phyloP scores from a whole-genome alignment of 2,797 vertebrate genomes.

The Falco rusticolus region DNA sequence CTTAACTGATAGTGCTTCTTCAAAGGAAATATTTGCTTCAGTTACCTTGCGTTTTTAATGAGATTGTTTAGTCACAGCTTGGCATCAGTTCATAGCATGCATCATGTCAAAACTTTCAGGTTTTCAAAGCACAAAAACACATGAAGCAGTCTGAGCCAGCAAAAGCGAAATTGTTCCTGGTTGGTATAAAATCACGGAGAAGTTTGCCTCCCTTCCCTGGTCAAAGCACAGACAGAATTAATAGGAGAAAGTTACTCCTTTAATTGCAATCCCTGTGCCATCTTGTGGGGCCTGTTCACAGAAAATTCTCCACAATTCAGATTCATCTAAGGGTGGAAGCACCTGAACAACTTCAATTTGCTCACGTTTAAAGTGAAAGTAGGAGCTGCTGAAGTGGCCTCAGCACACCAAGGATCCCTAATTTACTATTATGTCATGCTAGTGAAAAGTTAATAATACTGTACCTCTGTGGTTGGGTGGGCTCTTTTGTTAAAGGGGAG shows the following conservation, averaged over 20 bases:
- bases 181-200: not conserved
- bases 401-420: not conserved
- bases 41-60: conserved; percentile 64
- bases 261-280: not conserved
- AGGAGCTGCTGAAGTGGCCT: not conserved
- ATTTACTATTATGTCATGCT: not conserved
- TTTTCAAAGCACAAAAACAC: conserved; percentile 37
- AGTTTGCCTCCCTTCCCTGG: not conserved
- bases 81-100: conserved; percentile 51
- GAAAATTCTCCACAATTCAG: not conserved
- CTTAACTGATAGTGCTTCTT: conserved; percentile 63
- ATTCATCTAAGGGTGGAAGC: not conserved
- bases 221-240: not conserved
- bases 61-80: conserved; percentile 57
- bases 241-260: not conserved
- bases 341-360: not conserved
- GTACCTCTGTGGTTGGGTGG: not conserved
- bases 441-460: not conserved
- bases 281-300: not conserved
- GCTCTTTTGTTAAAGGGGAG: not conserved
- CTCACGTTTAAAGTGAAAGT: not conserved
- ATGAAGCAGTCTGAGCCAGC: conserved; percentile 1
- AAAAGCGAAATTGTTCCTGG: conserved; percentile 41
- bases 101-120: conserved; percentile 43
- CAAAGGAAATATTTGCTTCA: conserved; percentile 69